Base-by-base conservation (phyloP, 2,888 invertebrate species). In the Yponomeuta sedellus region DNA sequence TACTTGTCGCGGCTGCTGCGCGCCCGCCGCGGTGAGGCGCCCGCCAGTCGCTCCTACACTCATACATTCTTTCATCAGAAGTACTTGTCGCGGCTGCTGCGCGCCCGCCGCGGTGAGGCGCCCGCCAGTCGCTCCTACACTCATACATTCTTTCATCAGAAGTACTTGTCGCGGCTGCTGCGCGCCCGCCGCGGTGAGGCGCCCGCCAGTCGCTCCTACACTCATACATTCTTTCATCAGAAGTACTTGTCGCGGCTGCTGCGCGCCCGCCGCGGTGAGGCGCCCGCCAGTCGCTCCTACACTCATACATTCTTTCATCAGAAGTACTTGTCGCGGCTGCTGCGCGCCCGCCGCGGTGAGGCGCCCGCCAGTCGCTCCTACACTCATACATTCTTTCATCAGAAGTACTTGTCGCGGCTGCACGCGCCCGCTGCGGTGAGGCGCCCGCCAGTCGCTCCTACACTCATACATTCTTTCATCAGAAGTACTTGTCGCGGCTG, bases 361-460 rank as follows among this genome's bases (percentile, higher is more conserved):
- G 6, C 34, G n/a, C n/a, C n/a, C n/a, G n/a, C n/a, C n/a, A n/a
- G n/a, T n/a, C 34, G 34, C 34, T 8, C 34, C 34, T 34, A 1
- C 20, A 67, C 16, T 69, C n/a, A n/a, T n/a, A n/a, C n/a, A n/a
- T n/a, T n/a, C n/a, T n/a, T n/a, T n/a, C n/a, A n/a, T n/a, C n/a
- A 85, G 71, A 76, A 75, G 66, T 83, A 81, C 66, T 71, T 83
- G 67, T 76, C 81, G 44, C 44, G 44, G 16, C 12, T 52, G 16
- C 12, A 16, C 12, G 16, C 62, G 72, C 70, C 69, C 75, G 71
- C 44, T 68, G 34, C 5, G 34, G 34, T 34, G 10, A 34, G 34
- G 6, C 34, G n/a, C n/a, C n/a, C n/a, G n/a, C n/a, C n/a, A n/a
- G n/a, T n/a, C 34, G 34, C 34, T 8, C 34, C 34, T 34, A 1